Evolutionary conservation across 1,140 invertebrate species (phyloP).

Genomic region (Pseudomyrmex cubaensis): DNA sequence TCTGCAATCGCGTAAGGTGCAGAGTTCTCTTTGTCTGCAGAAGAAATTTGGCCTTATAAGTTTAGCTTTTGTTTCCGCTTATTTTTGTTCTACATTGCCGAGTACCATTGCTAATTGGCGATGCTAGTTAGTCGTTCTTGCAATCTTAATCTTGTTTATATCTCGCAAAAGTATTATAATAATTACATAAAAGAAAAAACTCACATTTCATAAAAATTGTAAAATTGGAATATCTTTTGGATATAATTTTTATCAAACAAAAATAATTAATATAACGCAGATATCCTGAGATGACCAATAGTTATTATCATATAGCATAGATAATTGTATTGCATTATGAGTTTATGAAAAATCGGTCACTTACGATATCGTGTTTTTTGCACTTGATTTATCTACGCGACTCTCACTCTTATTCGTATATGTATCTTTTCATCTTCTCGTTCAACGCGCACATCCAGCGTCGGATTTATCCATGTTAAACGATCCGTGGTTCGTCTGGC

Average conservation of each 20-base stretch:
- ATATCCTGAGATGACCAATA: no score
- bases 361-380: conserved; percentile 43
- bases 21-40: conserved; percentile 17
- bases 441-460: conserved; percentile 36
- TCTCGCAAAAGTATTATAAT: neutral
- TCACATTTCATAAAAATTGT: neutral
- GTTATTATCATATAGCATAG: no score
- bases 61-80: neutral
- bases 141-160: neutral
- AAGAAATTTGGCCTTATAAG: neutral
- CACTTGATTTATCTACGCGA: conserved; percentile 36
- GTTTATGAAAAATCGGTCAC: conserved; percentile 42
- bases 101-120: neutral
- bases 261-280: no score
- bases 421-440: neutral
- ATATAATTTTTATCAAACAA: neutral
- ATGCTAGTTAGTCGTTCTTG: neutral
- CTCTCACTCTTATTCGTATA: neutral
- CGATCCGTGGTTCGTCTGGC: conserved; percentile 61
- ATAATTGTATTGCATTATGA: conserved; percentile 1
- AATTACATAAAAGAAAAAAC: no score
- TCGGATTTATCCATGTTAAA: conserved; percentile 69
- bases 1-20: conserved; percentile 23
- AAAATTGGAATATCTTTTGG: neutral
- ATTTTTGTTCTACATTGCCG: conserved; percentile 7